Percentiles rank a stretch among this genome's conserved stretches.
Evolutionary conservation across 2,797 vertebrate genomes (phyloP).

Genomic region (Chiloscyllium punctatum): DNA sequence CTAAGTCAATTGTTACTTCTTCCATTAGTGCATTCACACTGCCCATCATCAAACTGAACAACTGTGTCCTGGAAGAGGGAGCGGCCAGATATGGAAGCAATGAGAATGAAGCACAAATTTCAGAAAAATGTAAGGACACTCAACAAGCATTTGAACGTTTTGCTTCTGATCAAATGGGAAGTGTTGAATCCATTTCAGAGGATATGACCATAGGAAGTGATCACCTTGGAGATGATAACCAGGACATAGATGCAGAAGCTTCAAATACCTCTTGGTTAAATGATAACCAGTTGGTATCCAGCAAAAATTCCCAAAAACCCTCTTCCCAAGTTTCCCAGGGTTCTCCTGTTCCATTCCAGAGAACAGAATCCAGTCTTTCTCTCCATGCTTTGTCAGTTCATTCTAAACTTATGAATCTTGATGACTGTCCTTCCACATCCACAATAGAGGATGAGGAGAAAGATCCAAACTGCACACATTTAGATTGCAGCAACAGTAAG

Average conservation of each 20-base stretch:
- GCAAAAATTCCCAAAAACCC: background rate
- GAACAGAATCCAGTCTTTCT: conserved; percentile 58
- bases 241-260: conserved; percentile 7
- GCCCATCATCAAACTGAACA: conserved; percentile 76
- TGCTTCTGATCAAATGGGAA: conserved; percentile 21
- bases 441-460: conserved; percentile 57
- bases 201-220: background rate
- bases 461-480: conserved; percentile 71
- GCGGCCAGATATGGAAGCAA: conserved; percentile 39
- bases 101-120: conserved; percentile 40
- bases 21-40: conserved; percentile 84
- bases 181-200: background rate
- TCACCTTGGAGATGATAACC: background rate
- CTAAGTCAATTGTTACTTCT: conserved; percentile 78
- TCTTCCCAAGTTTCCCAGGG: conserved; percentile 42
- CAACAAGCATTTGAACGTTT: background rate
- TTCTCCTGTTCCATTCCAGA: conserved; percentile 54
- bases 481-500: conserved; percentile 81
- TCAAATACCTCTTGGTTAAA: conserved; percentile 27
- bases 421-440: conserved; percentile 53
- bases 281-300: conserved; percentile 3
- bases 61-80: conserved; percentile 63
- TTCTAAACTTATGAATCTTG: conserved; percentile 54
- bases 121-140: conserved; percentile 30
- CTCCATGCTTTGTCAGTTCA: conserved; percentile 62